Conservation (phyloP, 2,113 vertebrate genomes). For the Seriola rivoliana region DNA sequence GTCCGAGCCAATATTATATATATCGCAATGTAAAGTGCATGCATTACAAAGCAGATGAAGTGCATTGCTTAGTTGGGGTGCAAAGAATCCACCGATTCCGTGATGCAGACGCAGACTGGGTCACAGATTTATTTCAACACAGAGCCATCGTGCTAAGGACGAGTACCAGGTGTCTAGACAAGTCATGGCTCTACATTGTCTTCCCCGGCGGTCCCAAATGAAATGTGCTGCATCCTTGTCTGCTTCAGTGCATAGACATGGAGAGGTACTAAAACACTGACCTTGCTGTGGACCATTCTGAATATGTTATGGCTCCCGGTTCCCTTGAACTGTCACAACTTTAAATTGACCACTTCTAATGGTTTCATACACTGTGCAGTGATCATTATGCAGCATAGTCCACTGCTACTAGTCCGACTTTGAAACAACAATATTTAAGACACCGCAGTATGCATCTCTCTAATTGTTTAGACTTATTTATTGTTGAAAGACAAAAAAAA, state of each 20-base stretch:
- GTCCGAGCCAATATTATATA: slow-evolving; percentile 88
- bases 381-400: slow-evolving; percentile 56
- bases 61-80: slow-evolving; percentile 40
- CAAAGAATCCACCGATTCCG: slow-evolving; percentile 47
- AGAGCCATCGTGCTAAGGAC: slow-evolving; percentile 68
- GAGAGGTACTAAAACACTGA: slow-evolving; percentile 81
- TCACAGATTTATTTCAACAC: slow-evolving; percentile 75
- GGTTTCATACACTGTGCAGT: slow-evolving; percentile 70
- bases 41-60: slow-evolving; percentile 85
- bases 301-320: slow-evolving; percentile 82
- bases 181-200: slow-evolving; percentile 84
- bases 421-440: slow-evolving; percentile 19
- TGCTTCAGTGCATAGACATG: slow-evolving; percentile 72
- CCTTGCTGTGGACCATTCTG: slow-evolving; percentile 82
- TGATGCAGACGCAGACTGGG: slow-evolving; percentile 56
- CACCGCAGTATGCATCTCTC: slow-evolving; percentile 4
- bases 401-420: slow-evolving; percentile 39
- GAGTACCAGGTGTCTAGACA: slow-evolving; percentile 80
- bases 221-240: slow-evolving; percentile 82
- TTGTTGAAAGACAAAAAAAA: background rate
- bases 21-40: slow-evolving; percentile 88
- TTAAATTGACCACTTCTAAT: slow-evolving; percentile 83
- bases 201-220: slow-evolving; percentile 78
- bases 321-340: slow-evolving; percentile 87
- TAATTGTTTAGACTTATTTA: slow-evolving; percentile 18